Evolutionary conservation across 2,113 vertebrate species (phyloP).

Genomic region (Pristiophorus japonicus): DNA sequence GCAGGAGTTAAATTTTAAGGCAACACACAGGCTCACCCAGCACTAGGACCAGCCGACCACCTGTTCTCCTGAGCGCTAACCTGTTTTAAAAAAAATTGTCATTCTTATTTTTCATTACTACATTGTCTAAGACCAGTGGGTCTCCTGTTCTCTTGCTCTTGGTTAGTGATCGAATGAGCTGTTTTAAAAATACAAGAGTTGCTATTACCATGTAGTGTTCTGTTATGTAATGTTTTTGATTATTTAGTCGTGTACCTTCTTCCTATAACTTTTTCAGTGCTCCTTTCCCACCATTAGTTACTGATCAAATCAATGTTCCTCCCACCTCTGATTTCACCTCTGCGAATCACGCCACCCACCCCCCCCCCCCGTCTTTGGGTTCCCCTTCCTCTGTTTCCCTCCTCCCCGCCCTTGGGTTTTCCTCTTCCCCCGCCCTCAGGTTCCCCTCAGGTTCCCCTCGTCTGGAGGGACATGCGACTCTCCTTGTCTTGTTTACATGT

Average conservation of each 20-base stretch:
- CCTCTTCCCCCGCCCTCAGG: too few species aligned
- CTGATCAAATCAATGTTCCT: background rate
- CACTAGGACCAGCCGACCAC: background rate
- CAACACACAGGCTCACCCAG: background rate
- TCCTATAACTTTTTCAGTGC: background rate
- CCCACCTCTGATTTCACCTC: background rate
- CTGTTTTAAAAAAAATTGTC: background rate
- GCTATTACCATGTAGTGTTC: background rate
- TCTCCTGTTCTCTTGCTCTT: background rate
- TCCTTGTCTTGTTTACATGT: background rate
- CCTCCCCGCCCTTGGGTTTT: too few species aligned
- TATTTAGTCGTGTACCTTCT: background rate
- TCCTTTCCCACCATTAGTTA: background rate
- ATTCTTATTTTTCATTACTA: background rate
- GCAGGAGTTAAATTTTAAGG: background rate
- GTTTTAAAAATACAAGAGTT: background rate
- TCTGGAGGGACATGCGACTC: background rate
- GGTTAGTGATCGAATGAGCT: too few species aligned
- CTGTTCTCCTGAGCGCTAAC: background rate
- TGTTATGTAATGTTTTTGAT: background rate
- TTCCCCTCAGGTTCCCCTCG: too few species aligned
- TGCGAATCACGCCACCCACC: background rate
- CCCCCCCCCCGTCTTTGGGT: too few species aligned
- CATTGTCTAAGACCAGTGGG: background rate
- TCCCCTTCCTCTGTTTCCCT: too few species aligned